Conservation (phyloP, 2,888 invertebrate genomes). For the Agapetus fuscipes region DNA sequence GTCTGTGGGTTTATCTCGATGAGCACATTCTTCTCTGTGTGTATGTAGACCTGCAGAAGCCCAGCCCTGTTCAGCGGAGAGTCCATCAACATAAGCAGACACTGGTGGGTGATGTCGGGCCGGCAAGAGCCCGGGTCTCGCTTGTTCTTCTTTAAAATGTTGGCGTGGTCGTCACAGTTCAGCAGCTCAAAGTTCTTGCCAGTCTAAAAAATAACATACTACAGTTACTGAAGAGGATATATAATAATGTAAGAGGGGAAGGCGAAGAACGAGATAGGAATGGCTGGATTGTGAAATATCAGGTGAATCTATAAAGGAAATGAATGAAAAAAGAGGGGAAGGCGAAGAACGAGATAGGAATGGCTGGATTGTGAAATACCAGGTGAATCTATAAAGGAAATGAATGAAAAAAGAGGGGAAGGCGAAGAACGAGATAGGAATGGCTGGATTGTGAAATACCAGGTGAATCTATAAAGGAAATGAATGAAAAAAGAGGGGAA, state of each 20-base stretch:
- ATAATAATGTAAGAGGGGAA: not conserved
- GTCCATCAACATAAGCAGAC: constrained; percentile 93
- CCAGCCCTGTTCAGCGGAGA: constrained; percentile 95
- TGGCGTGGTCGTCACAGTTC: constrained; percentile 88
- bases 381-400: too few species aligned
- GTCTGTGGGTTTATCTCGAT: constrained; percentile 97
- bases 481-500: too few species aligned
- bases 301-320: too few species aligned
- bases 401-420: too few species aligned
- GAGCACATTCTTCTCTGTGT: constrained; percentile 84
- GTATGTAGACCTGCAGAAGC: constrained; percentile 88
- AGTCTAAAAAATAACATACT: constrained; percentile 46
- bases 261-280: too few species aligned
- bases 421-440: too few species aligned
- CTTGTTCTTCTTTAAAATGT: constrained; percentile 75
- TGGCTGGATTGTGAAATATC: too few species aligned
- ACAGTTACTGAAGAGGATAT: constrained; percentile 1
- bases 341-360: too few species aligned
- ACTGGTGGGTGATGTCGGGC: constrained; percentile 97
- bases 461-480: too few species aligned
- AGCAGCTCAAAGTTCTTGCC: constrained; percentile 82
- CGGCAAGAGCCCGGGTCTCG: constrained; percentile 81
- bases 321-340: too few species aligned
- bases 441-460: too few species aligned
- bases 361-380: too few species aligned